These are phyloP conservation scores for Balearica regulorum DNA, from an alignment of 2,797 vertebrate genomes.

Conservation along the genomic window DNA sequence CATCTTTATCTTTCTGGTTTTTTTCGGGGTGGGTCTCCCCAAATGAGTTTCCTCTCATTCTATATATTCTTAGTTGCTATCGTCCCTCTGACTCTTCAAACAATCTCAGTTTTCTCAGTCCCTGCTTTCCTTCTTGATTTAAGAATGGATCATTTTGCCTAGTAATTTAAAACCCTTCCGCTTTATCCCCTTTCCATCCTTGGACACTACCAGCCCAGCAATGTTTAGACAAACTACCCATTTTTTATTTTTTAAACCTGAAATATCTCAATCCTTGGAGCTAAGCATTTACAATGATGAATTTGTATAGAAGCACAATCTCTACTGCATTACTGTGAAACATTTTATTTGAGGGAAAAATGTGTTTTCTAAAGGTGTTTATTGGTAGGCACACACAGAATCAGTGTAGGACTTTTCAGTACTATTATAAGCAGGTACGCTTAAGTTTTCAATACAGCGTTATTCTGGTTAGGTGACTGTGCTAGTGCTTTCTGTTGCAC, in stretches of 20 bases:
- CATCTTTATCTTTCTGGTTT: not conserved
- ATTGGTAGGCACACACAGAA: not conserved
- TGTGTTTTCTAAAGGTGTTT: not conserved
- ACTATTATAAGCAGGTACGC: not conserved
- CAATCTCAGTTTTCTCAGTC: not conserved
- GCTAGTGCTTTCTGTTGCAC: not conserved
- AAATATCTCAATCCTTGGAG: not conserved
- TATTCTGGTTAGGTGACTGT: not conserved
- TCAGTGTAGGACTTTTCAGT: not conserved
- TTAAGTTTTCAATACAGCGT: not conserved
- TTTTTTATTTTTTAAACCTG: not conserved
- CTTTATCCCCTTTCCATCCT: not conserved
- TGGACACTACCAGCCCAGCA: not conserved
- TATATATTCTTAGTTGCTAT: not conserved
- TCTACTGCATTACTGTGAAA: not conserved
- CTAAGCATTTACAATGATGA: not conserved
- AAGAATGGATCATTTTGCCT: not conserved
- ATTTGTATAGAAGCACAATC: not conserved
- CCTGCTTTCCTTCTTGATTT: not conserved
- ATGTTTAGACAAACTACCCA: not conserved
- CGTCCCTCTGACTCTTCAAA: not conserved
- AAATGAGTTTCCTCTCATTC: not conserved
- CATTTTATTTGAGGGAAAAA: not conserved
- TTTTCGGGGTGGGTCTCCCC: not conserved
- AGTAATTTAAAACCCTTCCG: not conserved